Percentiles rank a stretch among this genome's conserved stretches.
phyloP scores from a whole-genome alignment of 2,888 invertebrate genomes.

The Netelia melanura region DNA sequence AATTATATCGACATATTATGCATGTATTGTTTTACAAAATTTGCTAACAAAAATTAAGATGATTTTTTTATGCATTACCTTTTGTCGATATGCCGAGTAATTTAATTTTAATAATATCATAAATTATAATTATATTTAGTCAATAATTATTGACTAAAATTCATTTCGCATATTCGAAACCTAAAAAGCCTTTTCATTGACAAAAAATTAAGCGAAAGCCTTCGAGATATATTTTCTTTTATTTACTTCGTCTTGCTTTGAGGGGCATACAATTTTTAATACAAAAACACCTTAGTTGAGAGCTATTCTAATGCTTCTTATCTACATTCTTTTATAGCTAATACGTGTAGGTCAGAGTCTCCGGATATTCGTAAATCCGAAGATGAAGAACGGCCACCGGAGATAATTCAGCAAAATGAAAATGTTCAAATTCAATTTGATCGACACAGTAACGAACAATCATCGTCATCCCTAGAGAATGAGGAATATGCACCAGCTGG shows the following conservation, averaged over 20 bases:
- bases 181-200: no score
- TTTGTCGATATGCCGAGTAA: no score
- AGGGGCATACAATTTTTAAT: not conserved
- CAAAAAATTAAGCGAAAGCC: no score
- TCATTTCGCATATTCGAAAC: no score
- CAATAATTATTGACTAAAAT: no score
- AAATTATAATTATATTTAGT: no score
- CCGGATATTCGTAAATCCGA: conserved; percentile 7
- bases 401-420: conserved; percentile 1
- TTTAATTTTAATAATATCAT: no score
- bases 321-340: conserved; percentile 13
- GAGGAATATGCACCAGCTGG: conserved; percentile 12
- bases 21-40: no score
- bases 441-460: not conserved
- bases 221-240: no score
- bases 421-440: not conserved
- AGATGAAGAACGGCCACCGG: conserved; percentile 1
- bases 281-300: not conserved
- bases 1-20: no score
- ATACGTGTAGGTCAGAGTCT: not conserved
- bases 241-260: not conserved
- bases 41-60: no score
- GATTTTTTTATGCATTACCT: no score
- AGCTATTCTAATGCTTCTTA: conserved; percentile 17
- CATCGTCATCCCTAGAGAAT: not conserved